These are phyloP conservation scores for Pachyseris speciosa DNA, from an alignment of 64 coral and sea anemone species.

Conservation along the genomic window DNA sequence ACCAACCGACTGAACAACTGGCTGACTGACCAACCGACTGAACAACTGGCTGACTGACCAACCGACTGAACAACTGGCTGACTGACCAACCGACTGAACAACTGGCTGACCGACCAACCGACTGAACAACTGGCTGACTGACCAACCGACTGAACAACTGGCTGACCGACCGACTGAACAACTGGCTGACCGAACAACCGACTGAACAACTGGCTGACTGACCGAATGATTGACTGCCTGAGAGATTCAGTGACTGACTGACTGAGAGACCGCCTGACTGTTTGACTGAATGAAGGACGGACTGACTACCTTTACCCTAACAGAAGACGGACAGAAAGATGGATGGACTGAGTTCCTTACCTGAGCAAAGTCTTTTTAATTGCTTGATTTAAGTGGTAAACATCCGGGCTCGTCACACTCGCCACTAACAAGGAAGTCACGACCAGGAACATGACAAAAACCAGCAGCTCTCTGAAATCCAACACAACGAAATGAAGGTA, in stretches of 20 bases:
- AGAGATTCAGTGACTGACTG: not conserved
- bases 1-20: not conserved
- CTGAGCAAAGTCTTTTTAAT: conserved; percentile 39
- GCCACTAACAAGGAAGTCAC: conserved; percentile 12
- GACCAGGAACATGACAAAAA: conserved; percentile 17
- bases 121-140: not conserved
- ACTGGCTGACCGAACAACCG: not conserved
- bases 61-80: not conserved
- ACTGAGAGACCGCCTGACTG: not conserved
- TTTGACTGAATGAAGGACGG: not conserved
- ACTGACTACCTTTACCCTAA: not conserved
- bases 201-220: not conserved
- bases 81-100: too few species aligned
- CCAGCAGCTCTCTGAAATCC: conserved; percentile 46
- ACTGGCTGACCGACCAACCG: not conserved
- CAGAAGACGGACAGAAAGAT: not conserved
- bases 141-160: not conserved
- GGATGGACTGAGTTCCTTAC: not conserved
- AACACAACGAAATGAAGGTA: too few species aligned
- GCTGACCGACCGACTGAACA: not conserved
- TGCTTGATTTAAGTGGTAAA: conserved; percentile 33
- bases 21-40: not conserved
- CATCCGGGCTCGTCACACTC: conserved; percentile 7
- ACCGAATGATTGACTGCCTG: not conserved
- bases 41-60: not conserved